Conservation (phyloP, 2,888 invertebrate genomes). For the Cephus nigrinus region DNA sequence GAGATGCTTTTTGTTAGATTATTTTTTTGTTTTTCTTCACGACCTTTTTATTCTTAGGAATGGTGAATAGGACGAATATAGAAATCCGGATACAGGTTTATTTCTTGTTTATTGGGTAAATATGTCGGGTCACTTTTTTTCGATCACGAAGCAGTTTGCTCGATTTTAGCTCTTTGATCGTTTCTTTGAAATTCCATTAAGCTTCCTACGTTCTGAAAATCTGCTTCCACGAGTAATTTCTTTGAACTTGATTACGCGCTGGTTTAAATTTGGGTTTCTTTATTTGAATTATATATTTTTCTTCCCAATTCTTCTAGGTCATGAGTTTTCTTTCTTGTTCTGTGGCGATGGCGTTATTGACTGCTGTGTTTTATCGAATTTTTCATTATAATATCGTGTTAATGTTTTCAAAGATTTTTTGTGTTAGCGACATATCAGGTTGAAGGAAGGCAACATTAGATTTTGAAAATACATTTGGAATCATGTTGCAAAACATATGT, state of each 20-base stretch:
- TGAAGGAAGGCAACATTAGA: not conserved
- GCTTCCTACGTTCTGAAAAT: not conserved
- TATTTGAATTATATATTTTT: not conserved
- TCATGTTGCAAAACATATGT: not conserved
- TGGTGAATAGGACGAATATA: not conserved
- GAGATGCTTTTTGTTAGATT: not conserved
- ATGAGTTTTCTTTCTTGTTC: not conserved
- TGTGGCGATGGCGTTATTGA: too few species aligned
- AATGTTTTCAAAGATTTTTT: not conserved
- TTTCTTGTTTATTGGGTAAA: not conserved
- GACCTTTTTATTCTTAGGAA: not conserved
- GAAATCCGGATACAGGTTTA: not conserved
- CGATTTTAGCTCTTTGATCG: not conserved
- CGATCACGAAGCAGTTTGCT: not conserved
- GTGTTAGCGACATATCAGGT: not conserved
- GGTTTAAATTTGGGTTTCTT: not conserved
- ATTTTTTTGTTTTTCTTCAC: not conserved
- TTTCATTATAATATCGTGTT: not conserved
- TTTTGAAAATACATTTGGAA: not conserved
- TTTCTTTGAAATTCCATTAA: not conserved
- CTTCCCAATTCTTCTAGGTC: not conserved
- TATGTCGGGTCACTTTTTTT: not conserved
- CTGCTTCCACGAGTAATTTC: not conserved
- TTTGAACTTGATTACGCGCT: not conserved
- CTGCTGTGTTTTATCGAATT: too few species aligned